phyloP scores from a whole-genome alignment of 2,888 invertebrate species.

The Agrenia bidenticulata region DNA sequence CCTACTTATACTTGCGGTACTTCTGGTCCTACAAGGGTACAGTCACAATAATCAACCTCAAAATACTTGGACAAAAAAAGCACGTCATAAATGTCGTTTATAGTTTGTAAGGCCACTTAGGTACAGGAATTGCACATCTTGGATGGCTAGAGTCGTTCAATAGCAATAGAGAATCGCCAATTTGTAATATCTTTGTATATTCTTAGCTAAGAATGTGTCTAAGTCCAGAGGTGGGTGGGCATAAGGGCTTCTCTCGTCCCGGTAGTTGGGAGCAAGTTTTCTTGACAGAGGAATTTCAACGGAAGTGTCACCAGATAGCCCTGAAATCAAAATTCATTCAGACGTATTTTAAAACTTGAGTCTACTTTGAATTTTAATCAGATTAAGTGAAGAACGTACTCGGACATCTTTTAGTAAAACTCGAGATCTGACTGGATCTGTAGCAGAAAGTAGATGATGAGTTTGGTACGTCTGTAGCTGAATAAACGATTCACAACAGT shows the following conservation, averaged over 20 bases:
- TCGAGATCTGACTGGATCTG: conserved; percentile 69
- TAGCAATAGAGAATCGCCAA: too few species aligned
- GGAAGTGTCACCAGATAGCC: conserved; percentile 89
- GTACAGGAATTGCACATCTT: too few species aligned
- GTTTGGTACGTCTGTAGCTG: conserved; percentile 75
- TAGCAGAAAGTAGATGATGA: conserved; percentile 69
- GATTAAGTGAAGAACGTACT: conserved; percentile 60
- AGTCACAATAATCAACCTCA: too few species aligned
- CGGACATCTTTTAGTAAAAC: conserved; percentile 69
- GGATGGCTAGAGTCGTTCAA: too few species aligned
- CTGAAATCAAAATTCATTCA: conserved; percentile 57
- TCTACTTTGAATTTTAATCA: conserved; percentile 20
- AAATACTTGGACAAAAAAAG: too few species aligned
- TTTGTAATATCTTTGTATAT: not conserved
- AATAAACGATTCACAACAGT: conserved; percentile 75
- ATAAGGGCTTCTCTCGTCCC: conserved; percentile 87
- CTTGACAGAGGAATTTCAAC: conserved; percentile 81
- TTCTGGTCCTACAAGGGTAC: too few species aligned
- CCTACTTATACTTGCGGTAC: too few species aligned
- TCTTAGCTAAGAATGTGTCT: conserved; percentile 45
- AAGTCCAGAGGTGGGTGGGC: conserved; percentile 91
- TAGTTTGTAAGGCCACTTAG: too few species aligned
- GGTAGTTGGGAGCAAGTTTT: conserved; percentile 78
- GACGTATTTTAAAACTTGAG: conserved; percentile 6
- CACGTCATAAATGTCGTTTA: too few species aligned